Evolutionary conservation across 2,888 invertebrate genomes (phyloP).

Genomic region (Osmoderma eremita): DNA sequence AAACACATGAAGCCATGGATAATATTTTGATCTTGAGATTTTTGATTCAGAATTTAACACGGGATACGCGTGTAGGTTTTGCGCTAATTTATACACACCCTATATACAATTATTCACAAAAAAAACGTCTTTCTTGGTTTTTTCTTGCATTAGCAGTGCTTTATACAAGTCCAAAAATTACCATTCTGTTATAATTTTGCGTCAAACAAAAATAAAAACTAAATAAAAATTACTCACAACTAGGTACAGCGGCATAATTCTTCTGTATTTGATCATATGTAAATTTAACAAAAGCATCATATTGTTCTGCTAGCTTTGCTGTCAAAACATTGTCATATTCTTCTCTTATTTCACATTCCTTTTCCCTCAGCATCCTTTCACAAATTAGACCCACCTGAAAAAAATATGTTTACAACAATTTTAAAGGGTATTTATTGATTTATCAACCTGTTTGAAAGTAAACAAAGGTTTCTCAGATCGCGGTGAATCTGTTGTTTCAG

Average conservation of each 20-base stretch:
- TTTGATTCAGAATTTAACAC: no score
- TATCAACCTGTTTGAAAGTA: constrained; percentile 88
- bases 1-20: no score
- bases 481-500: constrained; percentile 64
- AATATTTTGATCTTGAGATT: no score
- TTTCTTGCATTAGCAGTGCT: no score
- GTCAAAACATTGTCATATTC: constrained; percentile 95
- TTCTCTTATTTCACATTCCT: constrained; percentile 91
- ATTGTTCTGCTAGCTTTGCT: constrained; percentile 96
- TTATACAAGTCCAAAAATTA: no score
- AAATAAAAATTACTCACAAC: constrained; percentile 61
- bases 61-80: no score
- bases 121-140: no score
- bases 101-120: no score
- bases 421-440: neutral
- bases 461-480: constrained; percentile 86
- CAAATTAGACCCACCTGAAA: constrained; percentile 93
- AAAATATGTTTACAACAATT: constrained; percentile 29
- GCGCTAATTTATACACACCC: no score
- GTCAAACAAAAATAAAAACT: no score
- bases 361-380: constrained; percentile 95
- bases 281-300: constrained; percentile 98
- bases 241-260: constrained; percentile 67
- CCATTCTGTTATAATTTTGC: no score
- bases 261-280: constrained; percentile 96